Conservation (phyloP, 2,888 invertebrate species). For the Dione juno region DNA sequence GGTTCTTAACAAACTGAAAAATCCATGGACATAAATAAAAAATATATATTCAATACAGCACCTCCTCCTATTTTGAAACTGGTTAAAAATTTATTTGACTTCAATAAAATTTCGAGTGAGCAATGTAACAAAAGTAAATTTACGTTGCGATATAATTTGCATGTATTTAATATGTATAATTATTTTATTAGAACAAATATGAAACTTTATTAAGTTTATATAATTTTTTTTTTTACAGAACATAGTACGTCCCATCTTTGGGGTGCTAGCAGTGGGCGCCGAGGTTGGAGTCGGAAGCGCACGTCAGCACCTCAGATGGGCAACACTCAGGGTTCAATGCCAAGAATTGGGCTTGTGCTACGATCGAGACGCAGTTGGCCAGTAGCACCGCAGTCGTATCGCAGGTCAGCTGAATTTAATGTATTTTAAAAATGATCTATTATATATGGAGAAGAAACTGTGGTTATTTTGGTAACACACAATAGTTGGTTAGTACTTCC, state of each 20-base stretch:
- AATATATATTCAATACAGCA: no score
- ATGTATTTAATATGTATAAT: no score
- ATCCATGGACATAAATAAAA: no score
- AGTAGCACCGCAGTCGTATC: slow-evolving; percentile 87
- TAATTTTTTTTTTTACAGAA: slow-evolving; percentile 55
- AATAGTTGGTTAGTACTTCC: no score
- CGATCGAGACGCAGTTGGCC: slow-evolving; percentile 90
- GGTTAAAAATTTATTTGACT: no score
- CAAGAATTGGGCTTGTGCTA: slow-evolving; percentile 85
- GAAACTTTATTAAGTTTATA: neutral
- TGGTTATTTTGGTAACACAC: no score
- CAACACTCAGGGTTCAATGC: slow-evolving; percentile 78
- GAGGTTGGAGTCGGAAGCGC: slow-evolving; percentile 85
- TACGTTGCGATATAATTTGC: no score
- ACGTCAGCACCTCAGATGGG: slow-evolving; percentile 89
- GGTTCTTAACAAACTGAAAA: no score
- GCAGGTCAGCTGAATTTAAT: slow-evolving; percentile 77
- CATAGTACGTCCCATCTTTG: slow-evolving; percentile 84
- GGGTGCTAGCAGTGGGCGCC: slow-evolving; percentile 81
- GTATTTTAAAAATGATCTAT: neutral
- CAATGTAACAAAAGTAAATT: no score
- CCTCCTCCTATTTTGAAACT: no score
- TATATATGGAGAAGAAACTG: no score
- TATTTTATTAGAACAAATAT: neutral
- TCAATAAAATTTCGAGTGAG: no score